Evolutionary conservation across 2,113 vertebrate genomes (phyloP).

Genomic region (Psephotus haematonotus): DNA sequence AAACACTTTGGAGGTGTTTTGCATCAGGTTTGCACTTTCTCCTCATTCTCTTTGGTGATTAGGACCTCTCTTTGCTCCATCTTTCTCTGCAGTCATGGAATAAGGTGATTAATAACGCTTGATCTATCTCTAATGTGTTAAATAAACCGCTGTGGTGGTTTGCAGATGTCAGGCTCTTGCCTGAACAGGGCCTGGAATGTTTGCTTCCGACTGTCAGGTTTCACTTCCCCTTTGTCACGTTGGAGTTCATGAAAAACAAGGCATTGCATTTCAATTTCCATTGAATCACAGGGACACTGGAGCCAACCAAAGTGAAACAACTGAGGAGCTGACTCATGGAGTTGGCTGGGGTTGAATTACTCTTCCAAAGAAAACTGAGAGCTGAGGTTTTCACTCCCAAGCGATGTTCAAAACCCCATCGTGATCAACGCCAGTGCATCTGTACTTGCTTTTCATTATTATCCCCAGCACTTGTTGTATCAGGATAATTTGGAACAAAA

Average conservation of each 20-base stretch:
- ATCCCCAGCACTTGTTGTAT: not conserved
- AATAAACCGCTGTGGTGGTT: not conserved
- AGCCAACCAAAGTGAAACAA: not conserved
- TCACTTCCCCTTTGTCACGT: not conserved
- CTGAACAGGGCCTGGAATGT: not conserved
- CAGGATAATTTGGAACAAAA: not conserved
- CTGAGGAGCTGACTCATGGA: not conserved
- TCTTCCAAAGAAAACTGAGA: not conserved
- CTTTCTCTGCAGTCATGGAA: not conserved
- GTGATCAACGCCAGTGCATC: not conserved
- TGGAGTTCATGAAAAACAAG: not conserved
- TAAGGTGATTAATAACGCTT: not conserved
- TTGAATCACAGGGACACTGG: not conserved
- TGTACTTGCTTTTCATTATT: not conserved
- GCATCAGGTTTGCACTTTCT: not conserved
- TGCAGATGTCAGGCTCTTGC: not conserved
- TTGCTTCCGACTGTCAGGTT: not conserved
- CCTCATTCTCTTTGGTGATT: not conserved
- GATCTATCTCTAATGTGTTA: not conserved
- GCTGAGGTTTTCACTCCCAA: not conserved
- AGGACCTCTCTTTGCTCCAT: not conserved
- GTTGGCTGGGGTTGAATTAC: not conserved
- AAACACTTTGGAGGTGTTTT: not conserved
- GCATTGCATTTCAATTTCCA: not conserved
- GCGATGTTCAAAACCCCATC: rapidly evolving